Conservation (phyloP, 2,888 invertebrate species). For the Aspidapion aeneum region DNA sequence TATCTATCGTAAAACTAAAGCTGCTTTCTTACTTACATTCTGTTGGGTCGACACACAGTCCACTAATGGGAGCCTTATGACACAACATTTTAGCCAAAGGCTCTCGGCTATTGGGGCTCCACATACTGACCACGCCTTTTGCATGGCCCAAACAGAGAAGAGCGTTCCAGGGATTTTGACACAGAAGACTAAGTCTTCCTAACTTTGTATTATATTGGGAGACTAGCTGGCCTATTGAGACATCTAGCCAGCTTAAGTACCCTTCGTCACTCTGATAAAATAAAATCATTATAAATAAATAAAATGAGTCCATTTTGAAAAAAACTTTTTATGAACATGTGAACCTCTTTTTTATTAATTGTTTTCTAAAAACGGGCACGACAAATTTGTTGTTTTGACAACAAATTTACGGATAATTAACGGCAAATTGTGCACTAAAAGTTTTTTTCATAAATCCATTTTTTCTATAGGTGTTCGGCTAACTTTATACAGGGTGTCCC, state of each 20-base stretch:
- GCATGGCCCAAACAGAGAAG: conserved; percentile 86
- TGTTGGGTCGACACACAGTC: conserved; percentile 79
- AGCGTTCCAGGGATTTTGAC: conserved; percentile 94
- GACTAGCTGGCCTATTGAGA: conserved; percentile 89
- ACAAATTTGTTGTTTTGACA: too few species aligned
- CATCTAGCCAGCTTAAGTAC: conserved; percentile 88
- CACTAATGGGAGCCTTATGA: conserved; percentile 77
- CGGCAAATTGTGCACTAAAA: too few species aligned
- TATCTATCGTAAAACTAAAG: too few species aligned
- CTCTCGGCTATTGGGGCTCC: conserved; percentile 85
- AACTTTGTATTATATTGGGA: conserved; percentile 71
- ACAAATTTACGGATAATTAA: too few species aligned
- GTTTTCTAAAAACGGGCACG: too few species aligned
- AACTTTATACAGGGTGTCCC: too few species aligned
- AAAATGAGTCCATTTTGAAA: too few species aligned
- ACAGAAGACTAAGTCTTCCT: conserved; percentile 79
- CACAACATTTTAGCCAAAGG: conserved; percentile 91
- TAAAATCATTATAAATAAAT: neutral
- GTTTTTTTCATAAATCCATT: too few species aligned
- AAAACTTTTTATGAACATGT: too few species aligned
- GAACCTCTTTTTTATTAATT: too few species aligned
- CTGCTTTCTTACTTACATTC: too few species aligned
- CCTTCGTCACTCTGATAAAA: conserved; percentile 71
- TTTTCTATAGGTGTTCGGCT: too few species aligned
- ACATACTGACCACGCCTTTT: conserved; percentile 91